These are phyloP conservation scores for Machimus rusticus DNA, from an alignment of 2,888 invertebrate species.

Conservation along the genomic window DNA sequence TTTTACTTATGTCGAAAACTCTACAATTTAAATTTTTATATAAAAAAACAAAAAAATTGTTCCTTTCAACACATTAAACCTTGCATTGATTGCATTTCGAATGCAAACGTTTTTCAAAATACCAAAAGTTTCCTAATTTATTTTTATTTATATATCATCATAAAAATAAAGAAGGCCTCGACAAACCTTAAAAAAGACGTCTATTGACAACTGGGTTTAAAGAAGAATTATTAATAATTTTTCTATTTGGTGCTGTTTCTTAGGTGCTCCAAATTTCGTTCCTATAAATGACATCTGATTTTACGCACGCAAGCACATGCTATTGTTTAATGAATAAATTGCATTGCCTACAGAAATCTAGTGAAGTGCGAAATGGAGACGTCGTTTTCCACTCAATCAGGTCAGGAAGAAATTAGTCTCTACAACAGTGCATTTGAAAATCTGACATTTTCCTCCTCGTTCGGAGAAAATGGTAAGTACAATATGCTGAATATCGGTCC, in stretches of 20 bases:
- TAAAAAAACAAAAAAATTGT: not conserved
- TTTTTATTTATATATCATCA: not conserved
- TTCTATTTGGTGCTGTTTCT: not conserved
- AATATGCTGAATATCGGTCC: not conserved
- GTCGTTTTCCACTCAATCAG: conserved; percentile 36
- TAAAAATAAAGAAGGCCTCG: not conserved
- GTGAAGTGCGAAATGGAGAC: conserved; percentile 8
- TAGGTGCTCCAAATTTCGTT: not conserved
- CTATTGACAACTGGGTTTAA: not conserved
- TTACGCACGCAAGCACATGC: not conserved
- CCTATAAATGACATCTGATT: not conserved
- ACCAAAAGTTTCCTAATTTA: too few relatives aligned
- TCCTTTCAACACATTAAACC: too few relatives aligned
- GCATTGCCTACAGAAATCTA: not conserved
- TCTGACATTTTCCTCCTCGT: conserved; percentile 53
- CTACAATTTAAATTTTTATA: not conserved
- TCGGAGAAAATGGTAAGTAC: conserved; percentile 54
- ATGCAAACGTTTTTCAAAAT: too few relatives aligned
- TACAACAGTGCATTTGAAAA: conserved; percentile 60
- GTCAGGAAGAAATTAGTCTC: conserved; percentile 51
- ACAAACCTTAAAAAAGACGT: not conserved
- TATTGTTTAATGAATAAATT: not conserved
- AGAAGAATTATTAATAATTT: not conserved
- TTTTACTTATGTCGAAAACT: too few relatives aligned
- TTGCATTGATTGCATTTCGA: too few relatives aligned